Percentiles rank a stretch among this genome's conserved stretches.
Evolutionary conservation across 2,888 invertebrate species (phyloP).

Genomic region (Eupithecia inturbata): DNA sequence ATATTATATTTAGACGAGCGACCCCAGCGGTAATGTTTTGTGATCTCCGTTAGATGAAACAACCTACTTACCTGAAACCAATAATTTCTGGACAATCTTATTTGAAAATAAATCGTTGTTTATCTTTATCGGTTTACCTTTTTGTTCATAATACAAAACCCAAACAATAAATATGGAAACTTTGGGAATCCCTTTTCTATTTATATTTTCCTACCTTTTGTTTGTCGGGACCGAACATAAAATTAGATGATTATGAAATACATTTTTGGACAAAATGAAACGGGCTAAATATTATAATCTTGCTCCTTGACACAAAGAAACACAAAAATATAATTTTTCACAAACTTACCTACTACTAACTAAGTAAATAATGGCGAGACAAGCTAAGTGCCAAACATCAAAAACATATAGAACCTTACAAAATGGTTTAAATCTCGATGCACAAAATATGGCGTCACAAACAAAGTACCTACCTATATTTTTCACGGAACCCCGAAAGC

Average conservation of each 20-base stretch:
- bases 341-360: too few species aligned
- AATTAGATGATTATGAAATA: not conserved
- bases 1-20: too few species aligned
- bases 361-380: too few species aligned
- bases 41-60: too few species aligned
- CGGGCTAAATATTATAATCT: not conserved
- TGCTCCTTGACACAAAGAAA: not conserved
- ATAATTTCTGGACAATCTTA: not conserved
- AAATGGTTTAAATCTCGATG: not conserved
- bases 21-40: too few species aligned
- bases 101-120: not conserved
- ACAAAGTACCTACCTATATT: not conserved
- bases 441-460: not conserved
- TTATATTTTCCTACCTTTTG: not conserved
- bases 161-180: constrained; percentile 1
- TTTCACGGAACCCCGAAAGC: constrained; percentile 24
- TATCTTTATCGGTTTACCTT: not conserved
- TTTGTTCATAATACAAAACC: not conserved
- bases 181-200: constrained; percentile 6
- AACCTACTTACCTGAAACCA: not conserved
- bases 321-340: too few species aligned
- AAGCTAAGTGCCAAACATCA: not conserved
- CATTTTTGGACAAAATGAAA: not conserved
- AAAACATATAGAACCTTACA: not conserved
- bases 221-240: not conserved